Evolutionary conservation across 2,888 invertebrate genomes (phyloP), one percentile per base, ranked within the genome.

Genomic region (Oegoconia quadripuncta): DNA sequence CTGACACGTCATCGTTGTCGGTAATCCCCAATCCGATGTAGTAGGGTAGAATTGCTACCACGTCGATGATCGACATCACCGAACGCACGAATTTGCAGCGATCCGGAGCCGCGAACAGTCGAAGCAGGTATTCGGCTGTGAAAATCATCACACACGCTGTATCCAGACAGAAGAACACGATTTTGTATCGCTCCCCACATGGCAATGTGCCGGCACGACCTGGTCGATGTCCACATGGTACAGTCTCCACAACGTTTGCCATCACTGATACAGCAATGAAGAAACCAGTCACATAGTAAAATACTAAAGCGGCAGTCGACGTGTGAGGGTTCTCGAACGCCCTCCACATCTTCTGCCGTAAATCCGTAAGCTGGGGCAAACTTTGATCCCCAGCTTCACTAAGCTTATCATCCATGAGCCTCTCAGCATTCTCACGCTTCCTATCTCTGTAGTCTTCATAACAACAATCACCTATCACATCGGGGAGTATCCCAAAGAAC

Each of bases 91-190:
- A 99, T 87, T 97, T 97, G 88, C 97, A 97, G 46, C 99, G 92
- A 84, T 97, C 97, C 16, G 99, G 99, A n/a, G 99, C 99, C 8
- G 99, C 99, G 83, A 97, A 99, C 62, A 99, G 90, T 71, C 96
- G 91, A 51, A 99, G 89, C 58, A 98, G 88, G 80, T 99, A 99
- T 82, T 99, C 99, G 29, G 98, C 97, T 12, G 99, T 99, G 90
- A 99, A 99, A 55, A 99, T 99, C 97, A 99, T 99, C 58, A 99
- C 99, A 87, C 99, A 99, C 48, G 99, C 99, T 14, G 99, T 99
- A 89, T 99, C 98, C 84, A 99, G 89, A 82, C 99, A 99, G 90
- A 99, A 99, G 90, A 99, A 98, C 54, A 97, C 96, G 61, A 97
- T 96, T 89, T 98, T 97, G 88, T 98, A 99, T 48, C 97, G 92